Evolutionary conservation across 2,888 invertebrate species (phyloP), one percentile per base, ranked within the genome.

Genomic region (Barypeithes pellucidus): DNA sequence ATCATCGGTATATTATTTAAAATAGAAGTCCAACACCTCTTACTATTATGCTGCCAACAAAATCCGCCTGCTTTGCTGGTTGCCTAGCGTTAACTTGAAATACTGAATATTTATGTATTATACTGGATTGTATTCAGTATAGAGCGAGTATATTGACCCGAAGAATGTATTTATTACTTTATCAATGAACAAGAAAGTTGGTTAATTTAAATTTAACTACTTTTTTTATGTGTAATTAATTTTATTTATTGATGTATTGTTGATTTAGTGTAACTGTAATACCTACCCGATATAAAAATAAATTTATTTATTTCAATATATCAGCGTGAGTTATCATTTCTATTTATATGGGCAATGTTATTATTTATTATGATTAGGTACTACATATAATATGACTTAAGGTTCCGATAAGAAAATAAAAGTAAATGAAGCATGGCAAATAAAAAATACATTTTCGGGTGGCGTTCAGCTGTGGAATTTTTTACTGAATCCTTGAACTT

Each of bases 381-480:
- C n/a, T 29, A 29, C 9, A 29, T 5, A 3, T 24, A 24, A 24
- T 24, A 29, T 29, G 29, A 7, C 5, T 24, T 29, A 29, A 29
- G 29, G 29, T 9, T 29, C 1, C 29, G 7, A 29, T 5, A 29
- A 24, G 24, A 5, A 5, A 24, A 24, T 24, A 24, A 24, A n/a
- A n/a, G n/a, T n/a, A n/a, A n/a, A n/a, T n/a, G n/a, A n/a, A n/a
- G n/a, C n/a, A n/a, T n/a, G n/a, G n/a, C n/a, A n/a, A n/a, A n/a
- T n/a, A n/a, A n/a, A n/a, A n/a, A n/a, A n/a, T n/a, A n/a, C n/a
- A n/a, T n/a, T n/a, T n/a, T n/a, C n/a, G n/a, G n/a, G n/a, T n/a
- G n/a, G n/a, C n/a, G n/a, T n/a, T 47, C 3, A 18, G 47, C 47
- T 47, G 47, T 50, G 50, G 50, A 50, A 50, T 24, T 50, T 50